Conservation (phyloP, 2,113 vertebrate genomes). For the Upupa epops region DNA sequence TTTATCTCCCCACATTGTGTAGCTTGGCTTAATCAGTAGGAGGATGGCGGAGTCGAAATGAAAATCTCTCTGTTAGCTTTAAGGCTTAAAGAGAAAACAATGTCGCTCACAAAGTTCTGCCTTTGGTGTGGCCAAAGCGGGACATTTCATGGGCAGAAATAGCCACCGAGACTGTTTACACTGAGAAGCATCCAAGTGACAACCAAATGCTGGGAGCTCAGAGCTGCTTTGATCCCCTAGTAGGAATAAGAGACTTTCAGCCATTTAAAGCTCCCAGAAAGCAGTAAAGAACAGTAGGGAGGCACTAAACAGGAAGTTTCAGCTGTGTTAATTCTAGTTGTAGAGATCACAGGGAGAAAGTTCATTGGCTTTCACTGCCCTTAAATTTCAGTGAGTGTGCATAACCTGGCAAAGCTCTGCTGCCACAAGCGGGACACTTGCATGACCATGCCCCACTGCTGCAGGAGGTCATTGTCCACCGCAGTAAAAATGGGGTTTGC, state of each 20-base stretch:
- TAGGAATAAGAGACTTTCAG: background rate
- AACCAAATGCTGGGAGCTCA: background rate
- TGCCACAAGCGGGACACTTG: background rate
- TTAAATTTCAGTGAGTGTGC: background rate
- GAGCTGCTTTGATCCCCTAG: background rate
- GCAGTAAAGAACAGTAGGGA: background rate
- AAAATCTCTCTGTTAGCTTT: background rate
- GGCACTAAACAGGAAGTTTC: background rate
- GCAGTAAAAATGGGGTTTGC: background rate
- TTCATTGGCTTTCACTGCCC: background rate
- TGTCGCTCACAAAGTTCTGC: background rate
- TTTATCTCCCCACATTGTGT: background rate
- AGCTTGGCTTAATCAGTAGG: background rate
- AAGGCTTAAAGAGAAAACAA: background rate
- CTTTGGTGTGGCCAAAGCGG: background rate
- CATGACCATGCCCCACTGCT: background rate
- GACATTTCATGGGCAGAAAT: background rate
- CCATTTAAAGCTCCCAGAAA: fast-evolving
- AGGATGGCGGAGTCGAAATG: background rate
- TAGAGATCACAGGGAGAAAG: background rate
- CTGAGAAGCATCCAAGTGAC: background rate
- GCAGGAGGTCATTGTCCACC: fast-evolving
- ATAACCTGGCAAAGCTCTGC: background rate
- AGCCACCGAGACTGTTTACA: background rate
- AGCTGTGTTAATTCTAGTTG: background rate